Evolutionary conservation across 2,797 vertebrate species (phyloP), one percentile per base, ranked within the genome.

Genomic region (Gobionotothen gibberifrons): DNA sequence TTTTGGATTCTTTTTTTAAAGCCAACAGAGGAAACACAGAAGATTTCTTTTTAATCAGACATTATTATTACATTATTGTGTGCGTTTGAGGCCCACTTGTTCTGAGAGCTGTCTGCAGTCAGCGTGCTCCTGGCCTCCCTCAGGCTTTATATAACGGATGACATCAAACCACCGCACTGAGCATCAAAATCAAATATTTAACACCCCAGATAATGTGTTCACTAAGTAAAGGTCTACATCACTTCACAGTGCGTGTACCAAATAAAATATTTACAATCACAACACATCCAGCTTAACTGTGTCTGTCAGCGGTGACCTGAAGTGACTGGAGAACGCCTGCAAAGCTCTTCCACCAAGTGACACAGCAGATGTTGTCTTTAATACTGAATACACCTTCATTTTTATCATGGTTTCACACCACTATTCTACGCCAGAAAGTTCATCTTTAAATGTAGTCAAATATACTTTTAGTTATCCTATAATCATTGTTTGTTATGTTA

Each of bases 171-270:
- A n/a, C 53, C 1, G 42, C 53, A 3, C 17, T 3, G 40, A 58
- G 64, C 44, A 54, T 54, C 53, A 61, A 76, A 84, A 88, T 91
- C 79, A 90, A 93, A 90, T 88, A 93, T 91, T 91, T 79, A 93
- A 74, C 77, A 63, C 3, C 3, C 0, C 36, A 11, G 73, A 79
- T 86, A 85, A 84, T 70, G 74, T 40, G 11, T 51, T 70, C 21
- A 11, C 70, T 48, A 49, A 78, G 65, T 57, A 75, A 82, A 82
- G 56, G 51, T 51, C 64, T 3, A 4, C 72, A 81, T 81, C 69
- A 22, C 67, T 69, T 76, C 60, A 5, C 42, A 17, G 69, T 26
- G 66, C 67, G 78, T 74, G 82, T 72, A 71, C 66, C 42, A 47
- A 61, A 88, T 86, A n/a, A 85, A 90, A 85, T 12, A 85, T 86